Conservation (phyloP, 2,113 vertebrate species). For the Sakesphorus luctuosus region DNA sequence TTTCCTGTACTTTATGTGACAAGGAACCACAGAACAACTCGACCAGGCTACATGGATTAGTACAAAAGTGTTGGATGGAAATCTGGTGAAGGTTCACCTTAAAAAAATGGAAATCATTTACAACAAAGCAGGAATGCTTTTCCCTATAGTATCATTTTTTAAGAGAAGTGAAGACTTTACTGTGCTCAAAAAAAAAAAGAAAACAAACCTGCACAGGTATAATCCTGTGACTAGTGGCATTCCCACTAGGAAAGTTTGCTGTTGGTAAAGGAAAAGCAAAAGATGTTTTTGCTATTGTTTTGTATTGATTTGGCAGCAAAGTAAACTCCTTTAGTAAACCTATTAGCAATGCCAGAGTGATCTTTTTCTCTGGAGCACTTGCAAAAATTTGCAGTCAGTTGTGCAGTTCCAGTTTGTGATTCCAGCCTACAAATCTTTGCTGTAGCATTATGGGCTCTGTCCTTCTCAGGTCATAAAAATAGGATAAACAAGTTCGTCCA, state of each 20-base stretch:
- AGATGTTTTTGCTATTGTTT: background rate
- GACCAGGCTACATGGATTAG: background rate
- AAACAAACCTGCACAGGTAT: background rate
- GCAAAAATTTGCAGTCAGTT: background rate
- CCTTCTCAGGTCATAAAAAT: background rate
- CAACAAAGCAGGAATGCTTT: background rate
- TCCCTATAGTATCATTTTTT: background rate
- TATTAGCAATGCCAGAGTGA: background rate
- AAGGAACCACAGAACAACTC: background rate
- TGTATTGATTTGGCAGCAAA: slow-evolving; percentile 22
- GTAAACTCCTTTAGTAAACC: background rate
- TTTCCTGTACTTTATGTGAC: background rate
- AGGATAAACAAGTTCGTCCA: background rate
- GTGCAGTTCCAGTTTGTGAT: background rate
- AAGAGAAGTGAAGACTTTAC: background rate
- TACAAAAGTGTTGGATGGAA: background rate
- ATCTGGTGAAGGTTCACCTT: background rate
- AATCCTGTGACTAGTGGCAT: background rate
- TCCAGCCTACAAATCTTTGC: background rate
- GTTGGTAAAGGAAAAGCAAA: background rate
- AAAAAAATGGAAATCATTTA: background rate
- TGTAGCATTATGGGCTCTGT: background rate
- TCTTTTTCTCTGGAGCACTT: background rate
- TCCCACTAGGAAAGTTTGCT: slow-evolving; percentile 11
- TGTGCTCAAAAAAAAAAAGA: background rate